Evolutionary conservation across 2,113 vertebrate species (phyloP), one percentile per base, ranked within the genome.

Genomic region (Strix aluco): DNA sequence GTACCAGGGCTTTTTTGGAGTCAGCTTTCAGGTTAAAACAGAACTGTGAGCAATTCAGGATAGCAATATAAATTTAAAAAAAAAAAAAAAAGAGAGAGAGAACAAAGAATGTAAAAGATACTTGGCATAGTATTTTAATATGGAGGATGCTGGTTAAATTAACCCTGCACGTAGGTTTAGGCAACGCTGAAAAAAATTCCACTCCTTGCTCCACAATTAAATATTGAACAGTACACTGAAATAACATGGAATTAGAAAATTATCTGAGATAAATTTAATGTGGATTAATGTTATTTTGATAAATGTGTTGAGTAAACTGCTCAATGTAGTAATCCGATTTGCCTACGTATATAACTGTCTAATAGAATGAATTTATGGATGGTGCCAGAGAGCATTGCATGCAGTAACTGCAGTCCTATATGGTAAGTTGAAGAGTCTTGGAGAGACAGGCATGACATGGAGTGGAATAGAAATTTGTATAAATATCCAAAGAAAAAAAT

Each of bases 211-310:
- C 51, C 72, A 65, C 65, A 87, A 51, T 69, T 49, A 63, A 69
- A 42, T 70, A 62, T 27, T 73, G 75, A 93, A 46, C 51, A 83
- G 46, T 44, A 66, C 38, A 47, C 17, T 70, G 78, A 88, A 92
- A 57, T 67, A 87, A 78, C 25, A 25, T 4, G 57, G 81, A 81
- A 81, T 71, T 66, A 2, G 2, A 69, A 87, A 90, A 61, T 13
- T 36, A 46, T 40, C 32, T 40, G 58, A 88, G 85, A 77, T 80
- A 55, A 91, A 55, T 88, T 65, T 71, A 26, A 88, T 32, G 72
- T 86, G 63, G 55, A 55, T 88, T 86, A 80, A 73, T 55, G 55
- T 75, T 91, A 57, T 61, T 95, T 94, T 90, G 79, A 70, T 81
- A 40, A 79, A 79, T 2, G 22, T 71, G n/a, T 59, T 84, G 81